phyloP scores from a whole-genome alignment of 2,113 vertebrate species.

The Perca flavescens region DNA sequence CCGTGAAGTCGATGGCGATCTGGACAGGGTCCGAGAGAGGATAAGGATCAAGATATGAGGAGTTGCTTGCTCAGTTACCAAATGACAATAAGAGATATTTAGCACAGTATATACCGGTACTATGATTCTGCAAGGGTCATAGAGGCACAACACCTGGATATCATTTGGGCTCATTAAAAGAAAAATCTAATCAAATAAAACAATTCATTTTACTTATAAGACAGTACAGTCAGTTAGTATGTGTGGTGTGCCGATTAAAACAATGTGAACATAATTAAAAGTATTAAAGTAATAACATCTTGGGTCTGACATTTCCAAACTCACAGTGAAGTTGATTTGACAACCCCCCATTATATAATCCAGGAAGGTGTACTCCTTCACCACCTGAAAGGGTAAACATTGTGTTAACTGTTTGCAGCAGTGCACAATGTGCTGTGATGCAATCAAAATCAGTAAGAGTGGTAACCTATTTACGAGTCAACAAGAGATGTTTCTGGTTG shows the following conservation, averaged over 20 bases:
- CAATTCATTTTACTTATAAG: not conserved
- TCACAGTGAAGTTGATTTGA: conserved; percentile 95
- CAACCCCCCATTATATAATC: conserved; percentile 96
- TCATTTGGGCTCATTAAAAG: not conserved
- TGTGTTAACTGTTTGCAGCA: not conserved
- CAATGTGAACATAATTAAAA: not conserved
- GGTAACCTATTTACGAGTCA: not conserved
- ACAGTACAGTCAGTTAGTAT: not conserved
- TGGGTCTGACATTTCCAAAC: conserved; percentile 60
- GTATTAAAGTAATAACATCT: not conserved
- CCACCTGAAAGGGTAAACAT: conserved; percentile 80
- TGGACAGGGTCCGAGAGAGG: conserved; percentile 55
- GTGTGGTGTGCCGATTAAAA: not conserved
- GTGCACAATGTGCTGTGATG: not conserved
- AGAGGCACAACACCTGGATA: not conserved
- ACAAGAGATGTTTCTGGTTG: not conserved
- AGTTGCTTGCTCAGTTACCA: not conserved
- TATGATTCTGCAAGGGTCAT: not conserved
- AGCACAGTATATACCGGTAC: not conserved
- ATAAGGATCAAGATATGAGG: not conserved
- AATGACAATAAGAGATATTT: not conserved
- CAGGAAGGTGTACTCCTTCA: conserved; percentile 91
- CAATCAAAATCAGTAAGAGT: not conserved
- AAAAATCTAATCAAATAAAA: not conserved
- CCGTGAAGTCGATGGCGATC: conserved; percentile 96